Percentiles rank a stretch among this genome's conserved stretches.
These are phyloP conservation scores for Thunnus albacares DNA, from an alignment of 2,797 vertebrate genomes.

Conservation along the genomic window DNA sequence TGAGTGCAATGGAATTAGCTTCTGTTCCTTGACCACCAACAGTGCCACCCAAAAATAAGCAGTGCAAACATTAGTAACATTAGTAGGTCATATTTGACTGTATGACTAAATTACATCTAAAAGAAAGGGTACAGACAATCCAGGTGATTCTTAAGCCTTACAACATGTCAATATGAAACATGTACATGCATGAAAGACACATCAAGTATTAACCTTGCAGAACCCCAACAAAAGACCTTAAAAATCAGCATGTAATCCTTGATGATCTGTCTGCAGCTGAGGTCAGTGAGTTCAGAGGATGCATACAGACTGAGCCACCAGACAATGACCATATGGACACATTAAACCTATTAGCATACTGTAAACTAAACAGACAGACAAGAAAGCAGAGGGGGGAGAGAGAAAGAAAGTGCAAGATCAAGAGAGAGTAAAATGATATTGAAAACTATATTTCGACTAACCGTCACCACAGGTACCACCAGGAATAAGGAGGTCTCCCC, in stretches of 20 bases:
- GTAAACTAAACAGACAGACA: slow-evolving; percentile 21
- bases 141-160: too few relatives aligned
- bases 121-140: background rate
- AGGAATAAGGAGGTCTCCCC: background rate
- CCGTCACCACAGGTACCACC: background rate
- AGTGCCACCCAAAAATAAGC: too few relatives aligned
- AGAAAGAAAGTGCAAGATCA: background rate
- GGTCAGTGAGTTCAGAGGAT: slow-evolving; percentile 21
- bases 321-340: slow-evolving; percentile 39
- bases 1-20: background rate
- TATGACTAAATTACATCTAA: background rate
- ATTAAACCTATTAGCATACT: slow-evolving; percentile 22
- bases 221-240: slow-evolving; percentile 3
- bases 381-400: too few relatives aligned
- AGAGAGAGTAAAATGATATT: background rate
- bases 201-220: background rate
- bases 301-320: background rate
- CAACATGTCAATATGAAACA: background rate
- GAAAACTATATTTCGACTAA: background rate
- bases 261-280: slow-evolving; percentile 37
- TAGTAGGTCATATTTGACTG: background rate
- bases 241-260: slow-evolving; percentile 27
- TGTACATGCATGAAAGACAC: background rate
- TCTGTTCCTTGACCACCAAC: background rate
- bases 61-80: background rate